Evolutionary conservation across 2,888 invertebrate species (phyloP).

Genomic region (Erebia aethiops): DNA sequence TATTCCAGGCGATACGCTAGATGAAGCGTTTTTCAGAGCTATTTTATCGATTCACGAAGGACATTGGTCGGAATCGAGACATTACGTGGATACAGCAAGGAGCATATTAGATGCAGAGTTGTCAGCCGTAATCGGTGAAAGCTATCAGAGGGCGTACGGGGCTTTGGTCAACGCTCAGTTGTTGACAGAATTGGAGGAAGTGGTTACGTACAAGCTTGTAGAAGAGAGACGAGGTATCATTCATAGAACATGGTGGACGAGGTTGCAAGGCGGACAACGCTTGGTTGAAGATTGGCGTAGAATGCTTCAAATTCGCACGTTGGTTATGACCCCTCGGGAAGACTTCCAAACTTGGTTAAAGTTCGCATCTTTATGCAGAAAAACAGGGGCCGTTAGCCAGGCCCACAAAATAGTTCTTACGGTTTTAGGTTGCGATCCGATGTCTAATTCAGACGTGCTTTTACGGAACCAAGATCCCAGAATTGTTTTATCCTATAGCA

Average conservation of each 20-base stretch:
- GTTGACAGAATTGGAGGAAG: constrained; percentile 98
- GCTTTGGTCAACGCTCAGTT: constrained; percentile 98
- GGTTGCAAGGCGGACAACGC: constrained; percentile 96
- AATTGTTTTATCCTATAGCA: constrained; percentile 96
- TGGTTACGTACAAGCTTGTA: constrained; percentile 97
- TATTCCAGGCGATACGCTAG: constrained; percentile 95
- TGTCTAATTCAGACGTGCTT: constrained; percentile 85
- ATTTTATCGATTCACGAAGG: constrained; percentile 94
- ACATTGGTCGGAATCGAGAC: constrained; percentile 87
- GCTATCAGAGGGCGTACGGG: constrained; percentile 96
- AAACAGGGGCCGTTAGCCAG: constrained; percentile 92
- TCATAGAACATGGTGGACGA: constrained; percentile 95
- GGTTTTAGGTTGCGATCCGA: constrained; percentile 90
- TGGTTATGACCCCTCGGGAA: constrained; percentile 95
- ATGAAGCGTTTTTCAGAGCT: constrained; percentile 97
- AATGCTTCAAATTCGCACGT: constrained; percentile 96
- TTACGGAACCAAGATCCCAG: constrained; percentile 91
- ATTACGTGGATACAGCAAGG: constrained; percentile 95
- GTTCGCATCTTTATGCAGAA: constrained; percentile 97
- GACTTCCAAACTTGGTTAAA: constrained; percentile 98
- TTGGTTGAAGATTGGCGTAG: constrained; percentile 99
- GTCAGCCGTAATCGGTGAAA: constrained; percentile 97
- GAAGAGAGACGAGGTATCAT: constrained; percentile 93
- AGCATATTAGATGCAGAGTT: constrained; percentile 97
- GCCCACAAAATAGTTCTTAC: constrained; percentile 97